phyloP scores from a whole-genome alignment of 2,113 vertebrate genomes.

The Nibea albiflora region DNA sequence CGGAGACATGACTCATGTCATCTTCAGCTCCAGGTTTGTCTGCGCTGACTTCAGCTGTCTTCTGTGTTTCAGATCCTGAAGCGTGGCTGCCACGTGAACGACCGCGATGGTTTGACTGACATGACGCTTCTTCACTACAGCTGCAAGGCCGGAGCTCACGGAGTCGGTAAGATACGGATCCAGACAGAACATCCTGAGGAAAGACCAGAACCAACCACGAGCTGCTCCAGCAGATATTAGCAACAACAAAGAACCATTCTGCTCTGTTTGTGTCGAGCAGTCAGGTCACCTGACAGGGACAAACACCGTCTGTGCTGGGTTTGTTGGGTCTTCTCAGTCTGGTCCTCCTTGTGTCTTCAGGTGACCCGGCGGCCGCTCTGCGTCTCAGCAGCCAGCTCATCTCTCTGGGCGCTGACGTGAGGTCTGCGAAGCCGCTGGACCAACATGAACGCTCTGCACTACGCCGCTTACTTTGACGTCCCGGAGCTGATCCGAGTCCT shows the following conservation, averaged over 20 bases:
- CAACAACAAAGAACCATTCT: too few relatives aligned
- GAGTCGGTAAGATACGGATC: conserved; percentile 86
- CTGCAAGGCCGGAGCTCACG: conserved; percentile 94
- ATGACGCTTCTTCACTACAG: conserved; percentile 96
- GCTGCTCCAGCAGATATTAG: too few relatives aligned
- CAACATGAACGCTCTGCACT: conserved; percentile 95
- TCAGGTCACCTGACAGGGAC: too few relatives aligned
- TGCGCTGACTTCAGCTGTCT: background rate
- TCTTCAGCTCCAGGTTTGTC: background rate
- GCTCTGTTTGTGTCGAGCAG: too few relatives aligned
- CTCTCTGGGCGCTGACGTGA: conserved; percentile 88
- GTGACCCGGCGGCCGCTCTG: conserved; percentile 89
- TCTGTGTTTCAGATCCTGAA: conserved; percentile 87
- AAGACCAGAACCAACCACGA: background rate
- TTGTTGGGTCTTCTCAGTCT: background rate
- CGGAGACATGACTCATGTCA: background rate
- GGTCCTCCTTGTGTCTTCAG: conserved; percentile 63
- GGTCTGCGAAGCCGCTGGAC: conserved; percentile 95
- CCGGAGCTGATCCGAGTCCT: conserved; percentile 91
- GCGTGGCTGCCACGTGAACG: conserved; percentile 93
- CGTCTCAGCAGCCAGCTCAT: conserved; percentile 90
- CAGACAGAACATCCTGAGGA: background rate
- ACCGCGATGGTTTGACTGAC: conserved; percentile 93
- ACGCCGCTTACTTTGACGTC: conserved; percentile 93
- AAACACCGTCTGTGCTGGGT: too few relatives aligned